These are phyloP conservation scores for Megalonaias nervosa DNA, from an alignment of 1,140 invertebrate genomes.

Conservation along the genomic window DNA sequence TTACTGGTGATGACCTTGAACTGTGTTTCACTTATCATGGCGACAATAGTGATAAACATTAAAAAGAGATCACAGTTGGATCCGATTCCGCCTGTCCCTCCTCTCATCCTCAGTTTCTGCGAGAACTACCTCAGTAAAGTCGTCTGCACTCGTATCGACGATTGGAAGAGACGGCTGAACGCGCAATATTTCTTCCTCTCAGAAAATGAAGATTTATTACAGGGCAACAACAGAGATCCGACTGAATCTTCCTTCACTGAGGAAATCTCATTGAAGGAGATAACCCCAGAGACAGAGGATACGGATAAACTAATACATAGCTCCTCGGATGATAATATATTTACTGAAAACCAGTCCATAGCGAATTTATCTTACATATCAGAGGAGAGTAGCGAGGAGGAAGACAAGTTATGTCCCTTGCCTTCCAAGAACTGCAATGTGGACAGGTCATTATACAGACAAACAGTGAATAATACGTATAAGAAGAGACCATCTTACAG, in stretches of 20 bases:
- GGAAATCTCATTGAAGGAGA: slow-evolving; percentile 2
- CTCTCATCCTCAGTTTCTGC: slow-evolving; percentile 54
- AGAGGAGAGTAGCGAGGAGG: too few relatives aligned
- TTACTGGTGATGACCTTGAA: slow-evolving; percentile 68
- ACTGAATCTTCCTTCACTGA: not conserved
- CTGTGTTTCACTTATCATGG: slow-evolving; percentile 64
- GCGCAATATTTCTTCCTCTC: slow-evolving; percentile 4
- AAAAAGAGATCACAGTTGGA: slow-evolving; percentile 57
- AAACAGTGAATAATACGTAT: not conserved
- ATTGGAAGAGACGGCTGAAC: slow-evolving; percentile 17
- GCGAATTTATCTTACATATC: too few relatives aligned
- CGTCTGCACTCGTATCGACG: slow-evolving; percentile 39
- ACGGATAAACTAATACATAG: slow-evolving; percentile 5
- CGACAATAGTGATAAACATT: slow-evolving; percentile 66
- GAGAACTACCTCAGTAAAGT: slow-evolving; percentile 50
- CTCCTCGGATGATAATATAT: not conserved
- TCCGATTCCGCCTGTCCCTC: slow-evolving; percentile 52
- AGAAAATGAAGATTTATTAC: not conserved
- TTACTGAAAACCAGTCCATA: not conserved
- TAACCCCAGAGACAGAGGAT: not conserved
- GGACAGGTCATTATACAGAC: not conserved
- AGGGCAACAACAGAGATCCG: not conserved
- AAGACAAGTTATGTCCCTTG: not conserved
- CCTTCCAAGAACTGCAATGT: not conserved
- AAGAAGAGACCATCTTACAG: slow-evolving; percentile 19